Evolutionary conservation across 2,113 vertebrate genomes (phyloP).

Genomic region (Misgurnus mizolepis): DNA sequence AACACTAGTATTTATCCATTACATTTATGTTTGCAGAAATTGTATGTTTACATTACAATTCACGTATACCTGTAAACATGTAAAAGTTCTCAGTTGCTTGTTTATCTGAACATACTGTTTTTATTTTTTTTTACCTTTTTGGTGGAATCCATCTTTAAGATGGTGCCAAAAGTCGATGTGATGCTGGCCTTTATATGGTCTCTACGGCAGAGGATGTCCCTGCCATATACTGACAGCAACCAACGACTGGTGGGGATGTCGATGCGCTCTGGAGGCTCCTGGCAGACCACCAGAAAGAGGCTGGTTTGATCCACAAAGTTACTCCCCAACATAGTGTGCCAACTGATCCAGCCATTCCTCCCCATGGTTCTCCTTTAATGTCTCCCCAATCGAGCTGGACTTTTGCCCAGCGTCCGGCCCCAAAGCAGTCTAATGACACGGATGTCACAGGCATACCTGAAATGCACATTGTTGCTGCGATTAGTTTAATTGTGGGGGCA

Average conservation of each 20-base stretch:
- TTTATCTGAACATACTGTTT: no score
- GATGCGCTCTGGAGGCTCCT: constrained; percentile 43
- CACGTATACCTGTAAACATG: no score
- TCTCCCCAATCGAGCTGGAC: constrained; percentile 4
- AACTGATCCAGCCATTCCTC: constrained; percentile 20
- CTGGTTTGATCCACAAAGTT: constrained; percentile 26
- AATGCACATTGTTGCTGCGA: background rate
- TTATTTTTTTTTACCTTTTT: constrained; percentile 27
- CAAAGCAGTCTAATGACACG: constrained; percentile 22
- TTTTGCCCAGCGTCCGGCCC: constrained; percentile 35
- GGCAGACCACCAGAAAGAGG: constrained; percentile 27
- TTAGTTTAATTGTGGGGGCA: background rate
- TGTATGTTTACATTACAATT: no score
- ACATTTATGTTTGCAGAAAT: no score
- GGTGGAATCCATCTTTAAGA: constrained; percentile 34
- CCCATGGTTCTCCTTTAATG: constrained; percentile 21
- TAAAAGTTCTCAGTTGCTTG: no score
- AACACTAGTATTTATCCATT: no score
- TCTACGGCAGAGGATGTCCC: constrained; percentile 33
- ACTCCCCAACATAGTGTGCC: constrained; percentile 31
- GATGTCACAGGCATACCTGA: constrained; percentile 43
- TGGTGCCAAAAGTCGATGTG: constrained; percentile 35
- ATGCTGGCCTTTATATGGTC: constrained; percentile 48
- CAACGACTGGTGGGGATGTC: constrained; percentile 24
- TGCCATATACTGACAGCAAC: constrained; percentile 44